These are phyloP conservation scores for Cosmia pyralina DNA, from an alignment of 2,888 invertebrate genomes.

Conservation along the genomic window DNA sequence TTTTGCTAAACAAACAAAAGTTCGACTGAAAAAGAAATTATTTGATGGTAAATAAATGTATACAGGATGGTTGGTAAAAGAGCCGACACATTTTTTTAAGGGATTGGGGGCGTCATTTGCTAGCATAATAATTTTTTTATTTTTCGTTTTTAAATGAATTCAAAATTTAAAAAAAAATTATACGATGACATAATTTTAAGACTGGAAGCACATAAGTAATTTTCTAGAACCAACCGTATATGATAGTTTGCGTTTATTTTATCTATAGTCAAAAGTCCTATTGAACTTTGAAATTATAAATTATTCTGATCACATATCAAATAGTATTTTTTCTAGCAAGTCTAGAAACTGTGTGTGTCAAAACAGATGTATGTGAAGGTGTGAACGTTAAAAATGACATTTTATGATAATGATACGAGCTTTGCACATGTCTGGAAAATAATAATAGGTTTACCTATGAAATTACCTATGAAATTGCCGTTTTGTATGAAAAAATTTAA, in stretches of 20 bases:
- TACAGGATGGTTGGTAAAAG: too few relatives aligned
- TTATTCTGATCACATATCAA: slow-evolving; percentile 26
- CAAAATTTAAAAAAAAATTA: too few relatives aligned
- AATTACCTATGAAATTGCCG: too few relatives aligned
- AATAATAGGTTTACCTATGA: too few relatives aligned
- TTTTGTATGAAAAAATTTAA: too few relatives aligned
- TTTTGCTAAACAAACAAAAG: not conserved
- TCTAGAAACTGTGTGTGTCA: slow-evolving; percentile 40
- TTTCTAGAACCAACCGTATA: too few relatives aligned
- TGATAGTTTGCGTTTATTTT: not conserved
- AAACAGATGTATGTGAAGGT: slow-evolving; percentile 40
- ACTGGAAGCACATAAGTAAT: too few relatives aligned
- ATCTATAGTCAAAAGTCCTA: not conserved
- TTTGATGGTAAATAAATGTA: not conserved
- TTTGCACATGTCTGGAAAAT: slow-evolving; percentile 55
- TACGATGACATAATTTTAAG: too few relatives aligned
- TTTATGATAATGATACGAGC: slow-evolving; percentile 45
- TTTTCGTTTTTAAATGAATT: too few relatives aligned
- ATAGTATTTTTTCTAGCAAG: slow-evolving; percentile 9
- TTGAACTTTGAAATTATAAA: not conserved
- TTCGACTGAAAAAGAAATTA: not conserved
- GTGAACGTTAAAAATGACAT: slow-evolving; percentile 38
- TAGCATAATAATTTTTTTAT: too few relatives aligned
- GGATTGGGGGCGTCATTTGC: too few relatives aligned
- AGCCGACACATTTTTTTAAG: too few relatives aligned